Conservation (phyloP, 2,888 invertebrate species). For the Synanthedon andrenaeformis region DNA sequence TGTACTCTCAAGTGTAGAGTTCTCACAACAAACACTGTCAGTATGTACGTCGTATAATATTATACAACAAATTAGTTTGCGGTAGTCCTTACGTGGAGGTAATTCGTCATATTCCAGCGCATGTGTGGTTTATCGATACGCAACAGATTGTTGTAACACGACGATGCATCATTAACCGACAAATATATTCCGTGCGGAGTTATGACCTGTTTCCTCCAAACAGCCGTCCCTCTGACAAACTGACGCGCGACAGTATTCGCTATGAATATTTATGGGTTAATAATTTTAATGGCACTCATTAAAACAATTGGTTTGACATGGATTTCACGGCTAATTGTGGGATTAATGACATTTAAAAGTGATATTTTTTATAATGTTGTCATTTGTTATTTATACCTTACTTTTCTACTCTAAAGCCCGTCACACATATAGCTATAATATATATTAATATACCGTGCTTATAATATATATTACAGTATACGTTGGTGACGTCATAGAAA, state of each 20-base stretch:
- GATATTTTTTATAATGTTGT: too few relatives aligned
- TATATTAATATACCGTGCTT: too few relatives aligned
- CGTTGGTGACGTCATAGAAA: too few relatives aligned
- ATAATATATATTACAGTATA: too few relatives aligned
- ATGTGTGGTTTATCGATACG: slow-evolving; percentile 4
- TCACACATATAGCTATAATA: too few relatives aligned
- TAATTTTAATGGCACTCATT: slow-evolving; percentile 26
- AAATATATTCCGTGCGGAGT: slow-evolving; percentile 15
- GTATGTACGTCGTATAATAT: too few relatives aligned
- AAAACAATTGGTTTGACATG: slow-evolving; percentile 23
- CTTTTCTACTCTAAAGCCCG: too few relatives aligned
- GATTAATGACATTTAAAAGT: too few relatives aligned
- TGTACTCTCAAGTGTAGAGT: too few relatives aligned
- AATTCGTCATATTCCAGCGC: not conserved
- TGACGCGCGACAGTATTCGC: slow-evolving; percentile 23
- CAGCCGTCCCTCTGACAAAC: slow-evolving; percentile 6
- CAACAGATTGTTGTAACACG: slow-evolving; percentile 8
- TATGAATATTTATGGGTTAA: slow-evolving; percentile 38
- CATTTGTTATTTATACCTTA: too few relatives aligned
- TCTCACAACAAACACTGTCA: too few relatives aligned
- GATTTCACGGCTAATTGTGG: slow-evolving; percentile 9
- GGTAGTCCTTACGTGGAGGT: not conserved
- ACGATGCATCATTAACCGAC: slow-evolving; percentile 16
- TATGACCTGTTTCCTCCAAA: slow-evolving; percentile 1
- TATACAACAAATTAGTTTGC: too few relatives aligned